Base-by-base conservation (phyloP, 2,888 invertebrate species). In the Oligia fasciuncula region DNA sequence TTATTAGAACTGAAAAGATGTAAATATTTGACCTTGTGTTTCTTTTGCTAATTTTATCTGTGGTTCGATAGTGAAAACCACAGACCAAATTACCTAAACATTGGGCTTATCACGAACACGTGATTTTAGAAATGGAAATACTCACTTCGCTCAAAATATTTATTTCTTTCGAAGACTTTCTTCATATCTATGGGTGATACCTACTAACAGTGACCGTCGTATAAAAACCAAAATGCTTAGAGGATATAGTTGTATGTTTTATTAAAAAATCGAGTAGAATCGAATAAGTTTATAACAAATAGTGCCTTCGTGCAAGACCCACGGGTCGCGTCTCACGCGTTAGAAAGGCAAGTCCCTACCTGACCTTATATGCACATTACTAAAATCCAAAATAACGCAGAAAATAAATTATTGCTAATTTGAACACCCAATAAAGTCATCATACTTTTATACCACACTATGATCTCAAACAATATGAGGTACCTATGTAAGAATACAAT, bases 1-100 rank as follows among this genome's bases (percentile, higher is more conserved):
- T 13, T 35, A 51, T 54, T 40, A 23, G n/a, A 54, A 35, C 9
- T 70, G 13, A 51, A 60, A 40, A 19, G 1, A 17, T 66, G 9
- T 49, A 81, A 57, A 57, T 77, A 83, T 67, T 73, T 73, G 29
- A 67, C 57, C 70, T 85, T 71, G 62, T 49, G 35, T 43, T 62
- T 49, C 40, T 23, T 23, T 76, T 76, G 43, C 51, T 63, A 63
- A 76, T 63, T 75, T 76, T 73, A n/a, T 75, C n/a, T 40, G 40
- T 65, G 65, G 23, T 8, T 2, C 29, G 6, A 62, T 29, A 17
- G 29, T 35, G 17, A 17, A 62, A 69, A 29, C n/a, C 17, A 40
- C 19, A n/a, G 57, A 57, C 23, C 11, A 57, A 57, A 60, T 6
- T n/a, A 43, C 19, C 19, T 43, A 43, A 40, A 70, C 14, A 8